Percentiles rank a stretch among this genome's conserved stretches.
Evolutionary conservation across 2,113 vertebrate genomes (phyloP).

Genomic region (Sapayoa aenigma): DNA sequence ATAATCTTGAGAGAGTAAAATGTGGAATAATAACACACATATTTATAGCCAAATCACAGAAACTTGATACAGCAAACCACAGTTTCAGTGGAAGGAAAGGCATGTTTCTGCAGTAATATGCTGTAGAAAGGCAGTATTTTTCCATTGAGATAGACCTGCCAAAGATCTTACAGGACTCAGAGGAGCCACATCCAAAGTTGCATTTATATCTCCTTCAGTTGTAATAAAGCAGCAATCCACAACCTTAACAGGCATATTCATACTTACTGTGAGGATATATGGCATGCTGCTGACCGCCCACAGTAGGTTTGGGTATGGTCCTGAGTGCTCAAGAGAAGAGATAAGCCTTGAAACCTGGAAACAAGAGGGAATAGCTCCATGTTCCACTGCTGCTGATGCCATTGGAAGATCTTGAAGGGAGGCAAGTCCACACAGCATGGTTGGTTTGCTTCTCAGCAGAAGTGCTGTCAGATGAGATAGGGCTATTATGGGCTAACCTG

Average conservation of each 20-base stretch:
- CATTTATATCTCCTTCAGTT: not conserved
- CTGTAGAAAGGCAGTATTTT: not conserved
- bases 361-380: not conserved
- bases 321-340: rapidly evolving
- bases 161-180: not conserved
- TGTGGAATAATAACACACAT: not conserved
- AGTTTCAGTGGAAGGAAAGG: not conserved
- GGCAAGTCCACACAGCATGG: not conserved
- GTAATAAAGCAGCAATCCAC: not conserved
- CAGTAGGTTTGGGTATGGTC: not conserved
- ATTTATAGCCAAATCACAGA: not conserved
- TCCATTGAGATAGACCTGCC: not conserved
- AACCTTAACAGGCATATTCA: not conserved
- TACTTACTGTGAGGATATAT: not conserved
- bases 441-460: not conserved
- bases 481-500: not conserved
- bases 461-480: not conserved
- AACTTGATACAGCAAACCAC: not conserved
- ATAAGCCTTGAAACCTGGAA: not conserved
- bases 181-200: not conserved
- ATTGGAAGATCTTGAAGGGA: not conserved
- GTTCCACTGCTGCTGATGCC: not conserved
- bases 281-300: not conserved
- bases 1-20: not conserved
- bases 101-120: not conserved